Percentiles rank a stretch among this genome's conserved stretches.
Conservation (phyloP, 2,797 vertebrate species). For the Kryptolebias ocellatus region DNA sequence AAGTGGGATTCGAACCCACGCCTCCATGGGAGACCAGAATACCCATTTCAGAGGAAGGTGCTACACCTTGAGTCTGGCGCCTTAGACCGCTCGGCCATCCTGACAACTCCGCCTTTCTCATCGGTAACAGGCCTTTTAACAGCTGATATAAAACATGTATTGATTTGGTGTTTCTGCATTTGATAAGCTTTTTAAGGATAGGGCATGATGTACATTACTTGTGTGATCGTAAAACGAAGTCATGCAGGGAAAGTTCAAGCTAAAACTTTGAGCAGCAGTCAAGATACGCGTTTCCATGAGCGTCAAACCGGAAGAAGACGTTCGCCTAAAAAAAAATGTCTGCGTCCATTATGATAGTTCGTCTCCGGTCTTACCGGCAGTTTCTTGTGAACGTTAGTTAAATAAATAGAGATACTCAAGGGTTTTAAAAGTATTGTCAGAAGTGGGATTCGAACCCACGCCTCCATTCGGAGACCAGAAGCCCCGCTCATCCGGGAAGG, state of each 20-base stretch:
- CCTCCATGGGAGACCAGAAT: conserved; percentile 63
- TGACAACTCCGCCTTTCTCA: neutral
- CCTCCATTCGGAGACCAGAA: conserved; percentile 4
- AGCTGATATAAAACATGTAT: neutral
- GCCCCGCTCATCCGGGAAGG: neutral
- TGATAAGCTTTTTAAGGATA: too few relatives aligned
- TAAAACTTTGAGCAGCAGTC: too few relatives aligned
- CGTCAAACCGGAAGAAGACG: neutral
- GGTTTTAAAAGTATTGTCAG: neutral
- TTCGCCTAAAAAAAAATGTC: too few relatives aligned
- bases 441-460: conserved; percentile 4
- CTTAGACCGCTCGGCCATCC: conserved; percentile 75
- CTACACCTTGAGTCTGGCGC: conserved; percentile 59
- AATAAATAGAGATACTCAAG: too few relatives aligned
- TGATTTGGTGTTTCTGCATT: too few relatives aligned
- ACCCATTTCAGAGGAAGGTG: conserved; percentile 34
- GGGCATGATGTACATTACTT: too few relatives aligned
- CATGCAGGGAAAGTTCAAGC: too few relatives aligned
- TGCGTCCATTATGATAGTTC: too few relatives aligned
- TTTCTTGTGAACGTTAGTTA: too few relatives aligned
- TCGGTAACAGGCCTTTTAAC: neutral
- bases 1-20: conserved; percentile 63
- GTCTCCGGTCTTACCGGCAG: too few relatives aligned
- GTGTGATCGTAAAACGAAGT: too few relatives aligned
- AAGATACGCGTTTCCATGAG: too few relatives aligned